These are phyloP conservation scores for Phaonia tiefii DNA, from an alignment of 2,888 invertebrate genomes.

Conservation along the genomic window DNA sequence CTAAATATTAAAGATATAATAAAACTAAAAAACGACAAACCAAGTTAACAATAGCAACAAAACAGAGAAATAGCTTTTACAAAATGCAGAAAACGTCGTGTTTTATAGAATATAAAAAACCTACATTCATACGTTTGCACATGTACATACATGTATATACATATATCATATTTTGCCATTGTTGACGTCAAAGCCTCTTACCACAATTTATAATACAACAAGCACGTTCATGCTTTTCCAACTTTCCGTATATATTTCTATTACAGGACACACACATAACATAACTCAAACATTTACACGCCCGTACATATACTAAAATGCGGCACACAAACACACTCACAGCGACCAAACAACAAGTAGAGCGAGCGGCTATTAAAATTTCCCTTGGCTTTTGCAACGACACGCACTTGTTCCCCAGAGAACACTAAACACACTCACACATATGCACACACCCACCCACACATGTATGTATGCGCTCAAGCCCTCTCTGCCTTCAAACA, in stretches of 20 bases:
- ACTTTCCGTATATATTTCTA: conserved; percentile 20
- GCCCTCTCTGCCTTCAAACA: too few species aligned
- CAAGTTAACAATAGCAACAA: conserved; percentile 14
- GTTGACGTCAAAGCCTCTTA: conserved; percentile 66
- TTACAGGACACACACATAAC: conserved; percentile 5
- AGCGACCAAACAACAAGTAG: conserved; percentile 3
- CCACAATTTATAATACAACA: conserved; percentile 49
- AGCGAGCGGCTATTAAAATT: conserved; percentile 36
- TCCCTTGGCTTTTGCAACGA: conserved; percentile 56
- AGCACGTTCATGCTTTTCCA: conserved; percentile 56
- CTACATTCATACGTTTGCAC: too few species aligned
- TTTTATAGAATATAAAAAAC: too few species aligned
- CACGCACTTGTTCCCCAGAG: conserved; percentile 63
- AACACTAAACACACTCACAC: conserved; percentile 39
- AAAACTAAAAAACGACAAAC: conserved; percentile 30
- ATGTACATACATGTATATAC: conserved; percentile 10
- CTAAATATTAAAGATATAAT: conserved; percentile 8
- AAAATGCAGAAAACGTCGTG: conserved; percentile 4
- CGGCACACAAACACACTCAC: neutral
- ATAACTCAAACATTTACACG: neutral
- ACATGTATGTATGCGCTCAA: neutral
- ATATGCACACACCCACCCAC: conserved; percentile 31
- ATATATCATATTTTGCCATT: conserved; percentile 24
- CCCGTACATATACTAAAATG: too few species aligned
- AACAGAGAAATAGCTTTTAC: conserved; percentile 25